phyloP scores from a whole-genome alignment of 2,888 invertebrate species.

The Slavum lentiscoides region DNA sequence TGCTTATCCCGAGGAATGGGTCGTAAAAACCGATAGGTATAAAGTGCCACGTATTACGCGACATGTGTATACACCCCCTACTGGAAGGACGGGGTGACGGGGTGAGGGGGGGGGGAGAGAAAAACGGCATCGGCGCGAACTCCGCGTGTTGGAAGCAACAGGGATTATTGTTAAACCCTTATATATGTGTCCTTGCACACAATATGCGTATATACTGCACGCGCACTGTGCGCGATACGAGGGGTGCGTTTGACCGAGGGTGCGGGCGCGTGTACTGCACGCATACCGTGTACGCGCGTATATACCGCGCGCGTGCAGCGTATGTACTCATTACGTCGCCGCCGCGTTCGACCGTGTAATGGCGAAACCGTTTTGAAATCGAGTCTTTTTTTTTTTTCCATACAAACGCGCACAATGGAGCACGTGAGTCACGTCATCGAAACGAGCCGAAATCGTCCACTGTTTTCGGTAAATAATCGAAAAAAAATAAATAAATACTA shows the following conservation, averaged over 20 bases:
- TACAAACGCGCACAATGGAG: background rate
- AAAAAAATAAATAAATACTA: no score
- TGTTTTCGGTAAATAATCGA: no score
- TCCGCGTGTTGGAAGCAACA: slow-evolving; percentile 34
- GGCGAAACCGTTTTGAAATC: slow-evolving; percentile 19
- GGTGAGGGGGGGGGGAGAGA: slow-evolving; percentile 18
- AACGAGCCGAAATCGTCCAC: no score
- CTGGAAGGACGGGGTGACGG: no score
- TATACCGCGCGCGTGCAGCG: no score
- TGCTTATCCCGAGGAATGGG: slow-evolving; percentile 46
- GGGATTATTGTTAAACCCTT: slow-evolving; percentile 48
- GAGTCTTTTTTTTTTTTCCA: slow-evolving; percentile 4
- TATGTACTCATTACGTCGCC: slow-evolving; percentile 20
- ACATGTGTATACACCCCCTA: background rate
- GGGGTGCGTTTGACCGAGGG: slow-evolving; percentile 34
- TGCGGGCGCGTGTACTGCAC: slow-evolving; percentile 17
- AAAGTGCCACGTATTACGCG: background rate
- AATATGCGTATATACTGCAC: background rate
- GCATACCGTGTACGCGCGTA: background rate
- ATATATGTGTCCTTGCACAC: background rate
- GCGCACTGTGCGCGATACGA: background rate
- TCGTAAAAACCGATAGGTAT: slow-evolving; percentile 50
- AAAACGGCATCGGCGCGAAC: slow-evolving; percentile 27
- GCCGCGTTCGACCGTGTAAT: slow-evolving; percentile 37
- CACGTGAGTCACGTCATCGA: slow-evolving; percentile 5